phyloP scores from a whole-genome alignment of 2,113 vertebrate genomes.

The Tragelaphus buxtoni region DNA sequence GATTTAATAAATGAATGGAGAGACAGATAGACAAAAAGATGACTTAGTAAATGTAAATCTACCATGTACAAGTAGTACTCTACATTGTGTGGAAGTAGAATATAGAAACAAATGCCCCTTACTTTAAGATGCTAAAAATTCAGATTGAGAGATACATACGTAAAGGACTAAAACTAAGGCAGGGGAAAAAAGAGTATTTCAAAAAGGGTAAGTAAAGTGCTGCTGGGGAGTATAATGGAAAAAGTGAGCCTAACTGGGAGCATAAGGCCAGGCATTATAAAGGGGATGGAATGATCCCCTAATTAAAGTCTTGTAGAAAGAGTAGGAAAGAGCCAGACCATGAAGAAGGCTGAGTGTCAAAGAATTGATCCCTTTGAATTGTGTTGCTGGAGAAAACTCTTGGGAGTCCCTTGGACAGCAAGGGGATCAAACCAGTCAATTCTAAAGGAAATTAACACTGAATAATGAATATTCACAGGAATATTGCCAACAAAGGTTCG shows the following conservation, averaged over 20 bases:
- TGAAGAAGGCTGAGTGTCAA: neutral
- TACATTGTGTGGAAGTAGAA: neutral
- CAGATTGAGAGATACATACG: neutral
- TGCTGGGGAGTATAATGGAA: neutral
- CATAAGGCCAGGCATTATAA: neutral
- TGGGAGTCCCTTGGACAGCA: neutral
- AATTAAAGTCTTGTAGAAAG: neutral
- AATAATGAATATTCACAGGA: no score
- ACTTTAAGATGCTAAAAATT: neutral
- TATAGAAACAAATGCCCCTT: neutral
- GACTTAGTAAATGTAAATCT: neutral
- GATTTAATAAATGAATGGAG: neutral
- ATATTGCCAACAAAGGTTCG: no score
- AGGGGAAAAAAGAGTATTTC: neutral
- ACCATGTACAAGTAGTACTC: neutral
- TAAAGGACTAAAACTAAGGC: neutral
- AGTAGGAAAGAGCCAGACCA: neutral
- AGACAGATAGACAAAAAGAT: neutral
- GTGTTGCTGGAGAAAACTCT: neutral
- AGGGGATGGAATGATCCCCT: neutral
- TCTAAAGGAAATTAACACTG: neutral
- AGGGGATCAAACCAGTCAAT: neutral
- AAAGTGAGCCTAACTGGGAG: neutral
- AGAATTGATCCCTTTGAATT: neutral
- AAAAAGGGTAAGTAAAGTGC: neutral